Percentiles rank a stretch among this genome's conserved stretches.
Conservation (phyloP, 2,113 vertebrate species). For the Helogale parvula region DNA sequence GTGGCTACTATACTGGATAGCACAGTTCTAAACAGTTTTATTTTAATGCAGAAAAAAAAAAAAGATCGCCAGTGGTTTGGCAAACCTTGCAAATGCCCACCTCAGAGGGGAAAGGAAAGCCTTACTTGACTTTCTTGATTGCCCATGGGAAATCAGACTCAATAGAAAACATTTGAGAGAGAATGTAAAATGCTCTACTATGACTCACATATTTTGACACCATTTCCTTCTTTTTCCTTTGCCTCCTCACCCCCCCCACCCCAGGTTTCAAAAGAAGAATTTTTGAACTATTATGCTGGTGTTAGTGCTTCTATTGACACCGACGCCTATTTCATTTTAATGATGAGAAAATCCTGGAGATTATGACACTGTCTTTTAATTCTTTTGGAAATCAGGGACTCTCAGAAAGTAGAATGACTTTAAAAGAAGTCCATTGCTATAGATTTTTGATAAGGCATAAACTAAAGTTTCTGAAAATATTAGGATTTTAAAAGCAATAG, state of each 20-base stretch:
- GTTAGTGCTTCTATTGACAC: slow-evolving; percentile 80
- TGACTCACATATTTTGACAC: neutral
- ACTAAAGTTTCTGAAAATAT: neutral
- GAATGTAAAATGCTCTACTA: neutral
- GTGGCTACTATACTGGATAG: neutral
- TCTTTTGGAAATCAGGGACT: neutral
- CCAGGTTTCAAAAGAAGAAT: slow-evolving; percentile 81
- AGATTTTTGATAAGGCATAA: neutral
- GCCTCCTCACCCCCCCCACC: neutral
- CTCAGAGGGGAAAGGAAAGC: neutral
- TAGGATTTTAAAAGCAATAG: neutral
- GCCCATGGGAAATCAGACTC: neutral
- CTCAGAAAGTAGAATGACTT: neutral
- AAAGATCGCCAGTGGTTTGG: neutral
- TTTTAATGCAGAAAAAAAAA: neutral
- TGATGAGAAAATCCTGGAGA: slow-evolving; percentile 81
- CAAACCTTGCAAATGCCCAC: neutral
- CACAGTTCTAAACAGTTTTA: neutral
- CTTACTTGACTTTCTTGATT: neutral
- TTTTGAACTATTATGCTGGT: slow-evolving; percentile 81
- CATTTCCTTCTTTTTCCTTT: slow-evolving; percentile 4
- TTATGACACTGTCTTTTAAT: slow-evolving; percentile 64
- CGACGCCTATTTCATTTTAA: slow-evolving; percentile 81
- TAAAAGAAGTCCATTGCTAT: neutral
- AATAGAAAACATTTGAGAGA: neutral